phyloP scores from a whole-genome alignment of 2,888 invertebrate genomes.

The Timandra comae region DNA sequence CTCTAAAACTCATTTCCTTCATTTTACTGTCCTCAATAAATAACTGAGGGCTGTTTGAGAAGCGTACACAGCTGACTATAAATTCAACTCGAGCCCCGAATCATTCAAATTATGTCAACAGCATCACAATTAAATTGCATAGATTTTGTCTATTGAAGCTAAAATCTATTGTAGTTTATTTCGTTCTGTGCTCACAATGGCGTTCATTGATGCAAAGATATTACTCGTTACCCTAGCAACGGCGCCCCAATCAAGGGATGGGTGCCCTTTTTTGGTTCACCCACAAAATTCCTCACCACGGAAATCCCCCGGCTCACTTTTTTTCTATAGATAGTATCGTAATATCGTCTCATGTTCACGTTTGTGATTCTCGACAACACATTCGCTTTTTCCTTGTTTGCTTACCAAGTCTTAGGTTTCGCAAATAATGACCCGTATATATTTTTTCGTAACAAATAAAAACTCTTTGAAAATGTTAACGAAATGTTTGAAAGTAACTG shows the following conservation, averaged over 20 bases:
- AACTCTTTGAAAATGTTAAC: background rate
- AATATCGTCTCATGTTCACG: conserved; percentile 27
- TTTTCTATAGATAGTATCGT: conserved; percentile 34
- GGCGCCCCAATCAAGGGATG: conserved; percentile 46
- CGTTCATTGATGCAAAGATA: conserved; percentile 55
- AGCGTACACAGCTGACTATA: conserved; percentile 41
- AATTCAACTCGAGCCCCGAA: conserved; percentile 47
- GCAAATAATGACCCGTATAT: conserved; percentile 2
- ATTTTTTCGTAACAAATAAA: background rate
- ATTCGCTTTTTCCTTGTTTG: conserved; percentile 6
- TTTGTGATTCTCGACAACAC: conserved; percentile 15
- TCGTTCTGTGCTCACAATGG: conserved; percentile 33
- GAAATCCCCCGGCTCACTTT: conserved; percentile 62
- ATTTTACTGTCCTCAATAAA: conserved; percentile 28
- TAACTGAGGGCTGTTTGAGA: conserved; percentile 18
- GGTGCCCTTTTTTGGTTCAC: conserved; percentile 47
- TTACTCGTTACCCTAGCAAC: conserved; percentile 55
- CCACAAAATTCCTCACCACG: conserved; percentile 53
- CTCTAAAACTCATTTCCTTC: conserved; percentile 28
- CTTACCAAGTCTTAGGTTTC: conserved; percentile 8
- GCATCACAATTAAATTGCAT: conserved; percentile 43
- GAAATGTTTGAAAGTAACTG: background rate
- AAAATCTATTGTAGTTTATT: conserved; percentile 39
- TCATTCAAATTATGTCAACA: conserved; percentile 57
- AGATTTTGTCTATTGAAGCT: conserved; percentile 46